Conservation (phyloP, 2,113 vertebrate genomes). For the Pogonocichla stellata region DNA sequence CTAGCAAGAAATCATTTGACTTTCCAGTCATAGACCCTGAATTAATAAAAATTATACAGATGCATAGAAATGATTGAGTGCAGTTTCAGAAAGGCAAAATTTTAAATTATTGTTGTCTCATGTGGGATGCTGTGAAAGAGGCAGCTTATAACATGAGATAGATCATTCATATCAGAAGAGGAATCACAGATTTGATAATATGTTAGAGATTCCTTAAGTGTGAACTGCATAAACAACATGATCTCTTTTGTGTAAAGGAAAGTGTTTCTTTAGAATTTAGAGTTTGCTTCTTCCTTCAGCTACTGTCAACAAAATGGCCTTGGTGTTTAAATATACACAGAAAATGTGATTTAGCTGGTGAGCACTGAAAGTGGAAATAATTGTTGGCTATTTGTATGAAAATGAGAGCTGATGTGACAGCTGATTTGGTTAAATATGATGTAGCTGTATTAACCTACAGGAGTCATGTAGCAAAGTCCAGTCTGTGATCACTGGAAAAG, state of each 20-base stretch:
- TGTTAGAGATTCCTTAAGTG: neutral
- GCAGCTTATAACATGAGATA: neutral
- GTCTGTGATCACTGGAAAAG: neutral
- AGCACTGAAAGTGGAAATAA: constrained; percentile 19
- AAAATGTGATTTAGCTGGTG: constrained; percentile 11
- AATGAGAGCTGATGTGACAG: constrained; percentile 26
- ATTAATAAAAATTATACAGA: neutral
- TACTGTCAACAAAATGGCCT: neutral
- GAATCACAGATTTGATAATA: neutral
- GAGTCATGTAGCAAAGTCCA: neutral
- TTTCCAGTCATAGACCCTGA: neutral
- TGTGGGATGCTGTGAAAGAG: neutral
- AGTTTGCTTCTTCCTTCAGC: neutral
- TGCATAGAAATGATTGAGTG: neutral
- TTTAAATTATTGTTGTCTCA: neutral
- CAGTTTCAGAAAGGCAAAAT: neutral
- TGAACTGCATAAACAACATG: neutral
- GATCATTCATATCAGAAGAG: neutral
- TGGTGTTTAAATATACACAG: neutral
- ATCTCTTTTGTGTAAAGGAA: neutral
- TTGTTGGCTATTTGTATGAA: neutral
- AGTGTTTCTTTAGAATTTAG: neutral
- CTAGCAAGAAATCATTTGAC: neutral
- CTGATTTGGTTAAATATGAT: neutral
- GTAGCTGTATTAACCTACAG: neutral